Percentiles rank a stretch among this genome's conserved stretches.
phyloP scores from a whole-genome alignment of 2,113 vertebrate species.

The Burhinus oedicnemus region DNA sequence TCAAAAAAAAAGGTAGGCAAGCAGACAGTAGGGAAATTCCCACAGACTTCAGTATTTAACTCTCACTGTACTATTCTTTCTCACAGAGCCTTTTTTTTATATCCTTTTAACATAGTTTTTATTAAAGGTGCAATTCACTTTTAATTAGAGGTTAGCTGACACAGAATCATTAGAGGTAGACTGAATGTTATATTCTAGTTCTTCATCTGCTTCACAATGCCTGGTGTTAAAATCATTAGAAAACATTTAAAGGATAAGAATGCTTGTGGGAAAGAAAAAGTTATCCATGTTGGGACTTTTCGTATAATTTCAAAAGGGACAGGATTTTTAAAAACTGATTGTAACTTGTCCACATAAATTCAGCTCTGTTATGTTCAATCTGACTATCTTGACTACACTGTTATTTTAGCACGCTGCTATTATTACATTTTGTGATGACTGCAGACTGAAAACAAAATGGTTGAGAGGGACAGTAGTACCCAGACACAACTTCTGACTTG shows the following conservation, averaged over 20 bases:
- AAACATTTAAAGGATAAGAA: not conserved
- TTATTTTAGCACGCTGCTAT: not conserved
- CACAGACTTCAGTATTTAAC: not conserved
- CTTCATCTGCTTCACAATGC: not conserved
- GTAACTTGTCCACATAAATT: not conserved
- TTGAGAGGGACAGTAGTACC: not conserved
- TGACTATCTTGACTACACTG: not conserved
- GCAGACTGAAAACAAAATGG: not conserved
- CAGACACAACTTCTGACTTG: not conserved
- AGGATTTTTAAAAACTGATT: not conserved
- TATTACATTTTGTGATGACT: not conserved
- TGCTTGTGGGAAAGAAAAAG: not conserved
- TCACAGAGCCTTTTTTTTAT: not conserved
- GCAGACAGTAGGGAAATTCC: not conserved
- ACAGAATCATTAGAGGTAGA: not conserved
- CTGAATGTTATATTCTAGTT: not conserved
- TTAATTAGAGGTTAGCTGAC: not conserved
- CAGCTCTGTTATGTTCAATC: not conserved
- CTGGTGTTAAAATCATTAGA: not conserved
- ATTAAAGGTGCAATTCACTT: not conserved
- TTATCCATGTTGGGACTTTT: not conserved
- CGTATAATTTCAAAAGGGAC: not conserved
- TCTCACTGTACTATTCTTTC: not conserved
- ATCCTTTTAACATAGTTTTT: not conserved
- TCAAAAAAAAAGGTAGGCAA: not conserved